Conservation (phyloP, 2,113 vertebrate genomes). For the Dryoscopus gambensis region DNA sequence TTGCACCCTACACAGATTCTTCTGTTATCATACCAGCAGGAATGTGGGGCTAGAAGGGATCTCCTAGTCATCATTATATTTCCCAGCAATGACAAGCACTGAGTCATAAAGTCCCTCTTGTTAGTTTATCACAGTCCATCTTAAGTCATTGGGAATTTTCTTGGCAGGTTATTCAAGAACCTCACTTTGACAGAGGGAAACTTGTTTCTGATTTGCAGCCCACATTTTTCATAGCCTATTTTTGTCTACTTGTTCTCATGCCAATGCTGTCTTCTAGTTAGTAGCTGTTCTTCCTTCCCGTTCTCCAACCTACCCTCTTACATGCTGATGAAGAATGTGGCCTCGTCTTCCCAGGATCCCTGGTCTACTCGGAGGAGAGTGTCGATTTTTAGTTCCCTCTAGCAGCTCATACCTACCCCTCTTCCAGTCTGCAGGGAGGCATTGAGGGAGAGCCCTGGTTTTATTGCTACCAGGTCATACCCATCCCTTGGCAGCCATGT, state of each 20-base stretch:
- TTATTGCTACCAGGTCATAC: background rate
- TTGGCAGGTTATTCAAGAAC: slow-evolving; percentile 52
- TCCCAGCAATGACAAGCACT: background rate
- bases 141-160: slow-evolving; percentile 28
- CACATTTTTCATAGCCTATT: slow-evolving; percentile 53
- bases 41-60: slow-evolving; percentile 46
- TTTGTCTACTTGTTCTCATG: slow-evolving; percentile 48
- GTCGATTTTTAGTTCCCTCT: background rate
- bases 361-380: background rate
- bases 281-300: background rate
- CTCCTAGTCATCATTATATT: slow-evolving; percentile 34
- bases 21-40: slow-evolving; percentile 40
- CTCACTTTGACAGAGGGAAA: slow-evolving; percentile 40
- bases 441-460: background rate
- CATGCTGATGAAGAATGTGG: background rate
- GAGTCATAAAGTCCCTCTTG: slow-evolving; percentile 40
- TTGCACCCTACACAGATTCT: background rate
- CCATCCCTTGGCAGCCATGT: background rate
- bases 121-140: slow-evolving; percentile 50
- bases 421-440: background rate
- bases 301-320: slow-evolving; percentile 5
- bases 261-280: slow-evolving; percentile 29
- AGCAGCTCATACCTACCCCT: background rate
- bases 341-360: background rate
- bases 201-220: slow-evolving; percentile 47